Base-by-base conservation (phyloP, 1,140 invertebrate species). In the Ceratosolen fusciceps region DNA sequence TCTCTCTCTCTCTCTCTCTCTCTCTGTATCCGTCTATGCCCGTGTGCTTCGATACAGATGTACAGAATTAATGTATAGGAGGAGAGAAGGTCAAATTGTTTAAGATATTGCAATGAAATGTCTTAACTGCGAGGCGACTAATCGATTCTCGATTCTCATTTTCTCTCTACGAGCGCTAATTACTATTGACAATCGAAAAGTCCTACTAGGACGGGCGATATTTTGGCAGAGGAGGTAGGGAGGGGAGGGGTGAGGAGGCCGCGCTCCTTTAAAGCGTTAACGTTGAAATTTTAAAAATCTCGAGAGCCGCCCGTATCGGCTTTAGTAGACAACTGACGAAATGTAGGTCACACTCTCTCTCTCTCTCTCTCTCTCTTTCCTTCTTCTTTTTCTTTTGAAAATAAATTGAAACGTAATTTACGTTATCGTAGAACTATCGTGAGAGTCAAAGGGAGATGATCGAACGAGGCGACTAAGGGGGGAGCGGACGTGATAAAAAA, bases 101-200 rank as follows among this genome's bases (percentile, higher is more conserved):
- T 21, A 71, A 52, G 68, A 71, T 52, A 52, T 49, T 58, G 31
- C 24, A 34, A 71, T 21, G 9, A 71, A 78, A 72, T 49, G 71
- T 71, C 49, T 47, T 78, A 68, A 19, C 47, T 31, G 56, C 31
- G 43, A 37, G 56, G 19, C 47, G 24, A 43, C 60, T n/a, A n/a
- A n/a, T 77, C 47, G 49, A 70, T 56, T 54, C 68, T 43, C 39
- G 31, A 65, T 9, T 65, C 4, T 19, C 31, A 65, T 21, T 37
- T 65, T 21, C 60, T 37, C n/a, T 31, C 14, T 65, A 37, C n/a
- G n/a, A 37, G 34, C 37, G 34, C 37, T 62, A 65, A 37, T 12
- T 65, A 16, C 21, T 65, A 2, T 37, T 37, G n/a, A 37, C 21
- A 37, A 65, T 65, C n/a, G 5, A 3, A 37, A 65, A n/a, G n/a